Percentiles rank a stretch among this genome's conserved stretches.
Evolutionary conservation across 1,140 invertebrate species (phyloP).

Genomic region (Polypedilum pembai): DNA sequence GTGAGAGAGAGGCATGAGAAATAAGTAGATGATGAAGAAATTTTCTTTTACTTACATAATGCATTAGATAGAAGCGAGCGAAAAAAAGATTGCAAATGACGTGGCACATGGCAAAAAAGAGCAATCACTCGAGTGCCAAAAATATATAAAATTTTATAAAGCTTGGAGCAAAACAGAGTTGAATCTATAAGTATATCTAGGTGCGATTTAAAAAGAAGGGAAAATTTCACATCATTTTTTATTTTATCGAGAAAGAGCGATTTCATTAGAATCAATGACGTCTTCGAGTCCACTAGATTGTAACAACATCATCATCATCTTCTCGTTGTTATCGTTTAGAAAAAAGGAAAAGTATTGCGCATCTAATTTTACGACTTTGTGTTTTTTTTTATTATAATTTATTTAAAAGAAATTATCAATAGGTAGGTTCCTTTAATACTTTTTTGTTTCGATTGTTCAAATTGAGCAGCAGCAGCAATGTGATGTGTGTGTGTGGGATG

Average conservation of each 20-base stretch:
- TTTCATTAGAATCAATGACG: too few relatives aligned
- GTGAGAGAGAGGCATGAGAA: neutral
- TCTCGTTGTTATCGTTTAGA: neutral
- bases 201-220: neutral
- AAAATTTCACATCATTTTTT: neutral
- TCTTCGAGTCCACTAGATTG: too few relatives aligned
- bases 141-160: neutral
- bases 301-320: too few relatives aligned
- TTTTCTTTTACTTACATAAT: slow-evolving; percentile 35
- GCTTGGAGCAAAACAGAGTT: neutral
- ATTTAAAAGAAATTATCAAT: too few relatives aligned
- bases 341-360: neutral
- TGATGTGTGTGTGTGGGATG: slow-evolving; percentile 3
- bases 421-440: neutral
- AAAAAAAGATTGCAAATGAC: slow-evolving; percentile 12
- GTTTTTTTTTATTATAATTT: too few relatives aligned
- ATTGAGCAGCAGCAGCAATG: neutral
- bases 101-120: neutral
- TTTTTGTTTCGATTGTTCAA: neutral
- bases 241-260: too few relatives aligned
- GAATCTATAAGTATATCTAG: neutral
- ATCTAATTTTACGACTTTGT: neutral
- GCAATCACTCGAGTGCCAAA: neutral
- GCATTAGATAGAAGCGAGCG: slow-evolving; percentile 39
- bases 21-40: slow-evolving; percentile 28